Percentiles rank a stretch among this genome's conserved stretches.
Evolutionary conservation across 1,140 invertebrate species (phyloP).

Genomic region (Hylyphantes graminicola): DNA sequence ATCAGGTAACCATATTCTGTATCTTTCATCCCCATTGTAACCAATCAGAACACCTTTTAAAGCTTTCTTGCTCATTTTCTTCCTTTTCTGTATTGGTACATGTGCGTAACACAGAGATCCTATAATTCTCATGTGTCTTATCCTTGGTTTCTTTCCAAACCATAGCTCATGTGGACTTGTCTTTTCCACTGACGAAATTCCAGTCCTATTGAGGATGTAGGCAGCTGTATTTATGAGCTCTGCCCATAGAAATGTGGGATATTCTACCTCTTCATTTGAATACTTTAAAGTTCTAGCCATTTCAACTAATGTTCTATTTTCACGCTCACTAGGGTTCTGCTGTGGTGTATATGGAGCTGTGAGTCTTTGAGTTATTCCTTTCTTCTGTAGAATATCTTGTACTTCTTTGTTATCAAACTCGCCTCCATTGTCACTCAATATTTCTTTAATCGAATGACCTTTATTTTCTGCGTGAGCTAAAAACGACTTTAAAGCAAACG

Average conservation of each 20-base stretch:
- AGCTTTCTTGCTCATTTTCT: slow-evolving; percentile 12
- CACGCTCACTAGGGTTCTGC: slow-evolving; percentile 36
- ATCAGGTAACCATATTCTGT: not conserved
- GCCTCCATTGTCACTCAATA: slow-evolving; percentile 50
- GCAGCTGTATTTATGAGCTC: not conserved
- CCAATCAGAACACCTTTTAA: not conserved
- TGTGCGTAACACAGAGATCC: not conserved
- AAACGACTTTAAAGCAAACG: slow-evolving; percentile 8
- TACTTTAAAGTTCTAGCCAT: slow-evolving; percentile 4
- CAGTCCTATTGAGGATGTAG: slow-evolving; percentile 16
- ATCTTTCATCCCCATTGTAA: slow-evolving; percentile 11
- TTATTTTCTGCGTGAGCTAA: slow-evolving; percentile 26
- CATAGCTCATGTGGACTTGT: too few relatives aligned
- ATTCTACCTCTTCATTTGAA: not conserved
- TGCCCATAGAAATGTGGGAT: slow-evolving; percentile 16
- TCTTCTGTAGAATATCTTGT: slow-evolving; percentile 8
- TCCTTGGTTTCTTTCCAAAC: not conserved
- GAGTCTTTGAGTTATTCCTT: slow-evolving; percentile 42
- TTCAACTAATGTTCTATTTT: slow-evolving; percentile 20
- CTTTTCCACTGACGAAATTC: not conserved
- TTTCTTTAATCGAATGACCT: slow-evolving; percentile 11
- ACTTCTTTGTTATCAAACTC: slow-evolving; percentile 48
- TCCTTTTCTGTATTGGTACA: not conserved
- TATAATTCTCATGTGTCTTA: slow-evolving; percentile 1
- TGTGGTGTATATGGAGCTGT: slow-evolving; percentile 53